phyloP scores from a whole-genome alignment of 92 coral and sea anemone genomes.

The Porites rus region DNA sequence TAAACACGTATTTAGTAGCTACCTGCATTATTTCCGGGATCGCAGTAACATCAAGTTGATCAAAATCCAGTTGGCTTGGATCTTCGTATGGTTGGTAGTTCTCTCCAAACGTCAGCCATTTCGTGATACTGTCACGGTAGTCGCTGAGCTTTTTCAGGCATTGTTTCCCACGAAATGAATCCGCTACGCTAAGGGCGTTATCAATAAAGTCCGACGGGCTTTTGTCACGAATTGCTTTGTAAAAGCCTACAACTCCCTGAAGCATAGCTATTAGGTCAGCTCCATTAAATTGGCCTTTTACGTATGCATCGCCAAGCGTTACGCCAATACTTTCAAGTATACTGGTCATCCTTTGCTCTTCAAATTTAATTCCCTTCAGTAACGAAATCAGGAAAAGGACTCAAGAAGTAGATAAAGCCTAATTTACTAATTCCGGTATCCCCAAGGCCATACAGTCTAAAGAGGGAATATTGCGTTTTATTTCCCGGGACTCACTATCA shows the following conservation, averaged over 20 bases:
- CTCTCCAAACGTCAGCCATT: constrained; percentile 43
- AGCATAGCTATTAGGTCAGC: constrained; percentile 1
- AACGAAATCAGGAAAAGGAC: background rate
- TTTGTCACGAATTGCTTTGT: background rate
- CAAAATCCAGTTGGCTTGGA: constrained; percentile 45
- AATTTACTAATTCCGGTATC: background rate
- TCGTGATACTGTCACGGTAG: background rate
- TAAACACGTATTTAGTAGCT: background rate
- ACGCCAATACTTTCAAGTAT: background rate
- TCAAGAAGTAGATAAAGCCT: background rate
- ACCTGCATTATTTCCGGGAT: constrained; percentile 56
- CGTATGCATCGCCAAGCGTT: background rate
- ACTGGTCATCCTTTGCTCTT: constrained; percentile 20
- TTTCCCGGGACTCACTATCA: too few species aligned
- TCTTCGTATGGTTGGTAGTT: constrained; percentile 7
- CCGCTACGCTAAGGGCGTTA: background rate
- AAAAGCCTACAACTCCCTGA: constrained; percentile 11
- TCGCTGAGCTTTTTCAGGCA: constrained; percentile 3
- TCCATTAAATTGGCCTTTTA: constrained; percentile 14
- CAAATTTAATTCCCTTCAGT: background rate
- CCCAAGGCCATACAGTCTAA: too few species aligned
- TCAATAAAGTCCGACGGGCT: background rate
- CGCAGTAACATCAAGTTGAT: constrained; percentile 18
- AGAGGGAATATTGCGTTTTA: too few species aligned
- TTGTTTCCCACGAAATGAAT: constrained; percentile 8